These are phyloP conservation scores for Pharmacophagus antenor DNA, from an alignment of 2,888 invertebrate genomes.

Conservation along the genomic window DNA sequence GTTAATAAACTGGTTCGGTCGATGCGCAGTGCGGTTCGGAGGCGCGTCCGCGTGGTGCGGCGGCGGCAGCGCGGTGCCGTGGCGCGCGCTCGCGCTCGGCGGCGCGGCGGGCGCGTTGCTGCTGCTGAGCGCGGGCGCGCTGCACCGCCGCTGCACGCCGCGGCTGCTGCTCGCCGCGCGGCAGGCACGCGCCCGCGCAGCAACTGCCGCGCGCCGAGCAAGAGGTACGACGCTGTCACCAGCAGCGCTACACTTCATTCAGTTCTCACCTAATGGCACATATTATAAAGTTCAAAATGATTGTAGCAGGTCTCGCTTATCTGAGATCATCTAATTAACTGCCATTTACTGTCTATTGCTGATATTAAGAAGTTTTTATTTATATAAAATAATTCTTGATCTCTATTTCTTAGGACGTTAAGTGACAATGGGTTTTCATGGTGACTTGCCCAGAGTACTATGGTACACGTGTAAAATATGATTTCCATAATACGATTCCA, in stretches of 20 bases:
- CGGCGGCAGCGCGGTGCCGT: constrained; percentile 73
- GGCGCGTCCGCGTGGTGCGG: constrained; percentile 39
- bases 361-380: too few species aligned
- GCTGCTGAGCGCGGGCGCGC: constrained; percentile 67
- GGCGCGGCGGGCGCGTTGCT: constrained; percentile 72
- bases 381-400: too few species aligned
- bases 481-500: too few species aligned
- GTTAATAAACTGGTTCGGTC: too few species aligned
- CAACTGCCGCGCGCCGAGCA: constrained; percentile 58
- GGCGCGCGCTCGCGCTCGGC: constrained; percentile 79
- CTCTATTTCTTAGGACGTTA: too few species aligned
- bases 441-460: too few species aligned
- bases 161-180: constrained; percentile 62
- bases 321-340: too few species aligned
- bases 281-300: not conserved
- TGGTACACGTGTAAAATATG: too few species aligned
- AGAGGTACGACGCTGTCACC: constrained; percentile 48
- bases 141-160: constrained; percentile 76
- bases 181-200: constrained; percentile 58
- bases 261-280: not conserved
- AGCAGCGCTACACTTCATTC: not conserved
- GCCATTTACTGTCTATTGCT: too few species aligned
- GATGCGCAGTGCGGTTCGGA: constrained; percentile 23
- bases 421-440: too few species aligned
- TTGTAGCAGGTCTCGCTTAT: too few species aligned